Evolutionary conservation across 1,140 invertebrate genomes (phyloP).

Genomic region (Zaprionus lachaisei): DNA sequence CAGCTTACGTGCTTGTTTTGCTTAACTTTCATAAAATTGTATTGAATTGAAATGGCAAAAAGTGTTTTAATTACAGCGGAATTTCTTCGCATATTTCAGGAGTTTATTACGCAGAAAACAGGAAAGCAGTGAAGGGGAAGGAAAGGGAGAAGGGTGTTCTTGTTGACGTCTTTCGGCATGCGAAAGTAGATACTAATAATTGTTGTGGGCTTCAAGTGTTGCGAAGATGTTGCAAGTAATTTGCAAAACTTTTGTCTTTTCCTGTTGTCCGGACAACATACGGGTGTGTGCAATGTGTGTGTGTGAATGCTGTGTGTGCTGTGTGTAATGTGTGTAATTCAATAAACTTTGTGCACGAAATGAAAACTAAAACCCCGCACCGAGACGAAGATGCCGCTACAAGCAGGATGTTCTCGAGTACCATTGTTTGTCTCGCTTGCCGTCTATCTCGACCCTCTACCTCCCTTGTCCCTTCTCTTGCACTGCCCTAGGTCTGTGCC

Average conservation of each 20-base stretch:
- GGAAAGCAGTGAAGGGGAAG: background rate
- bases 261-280: constrained; percentile 14
- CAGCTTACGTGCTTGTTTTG: background rate
- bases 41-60: constrained; percentile 44
- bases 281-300: background rate
- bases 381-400: background rate
- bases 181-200: constrained; percentile 43
- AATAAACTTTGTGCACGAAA: constrained; percentile 55
- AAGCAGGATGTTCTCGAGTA: constrained; percentile 6
- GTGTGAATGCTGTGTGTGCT: background rate
- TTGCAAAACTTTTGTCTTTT: constrained; percentile 41
- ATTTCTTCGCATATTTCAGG: constrained; percentile 31
- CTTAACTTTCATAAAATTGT: constrained; percentile 47
- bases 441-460: background rate
- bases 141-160: background rate
- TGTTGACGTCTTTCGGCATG: constrained; percentile 30
- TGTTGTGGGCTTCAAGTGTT: constrained; percentile 42
- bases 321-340: constrained; percentile 57
- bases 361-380: constrained; percentile 48
- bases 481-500: background rate
- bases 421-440: constrained; percentile 12
- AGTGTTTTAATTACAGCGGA: constrained; percentile 42
- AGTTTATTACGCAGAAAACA: too few relatives aligned
- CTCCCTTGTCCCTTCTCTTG: background rate
- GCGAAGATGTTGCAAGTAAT: constrained; percentile 49